Percentiles rank a stretch among this genome's conserved stretches.
Evolutionary conservation across 2,888 invertebrate species (phyloP).

Genomic region (Agonopterix alstromeriana): DNA sequence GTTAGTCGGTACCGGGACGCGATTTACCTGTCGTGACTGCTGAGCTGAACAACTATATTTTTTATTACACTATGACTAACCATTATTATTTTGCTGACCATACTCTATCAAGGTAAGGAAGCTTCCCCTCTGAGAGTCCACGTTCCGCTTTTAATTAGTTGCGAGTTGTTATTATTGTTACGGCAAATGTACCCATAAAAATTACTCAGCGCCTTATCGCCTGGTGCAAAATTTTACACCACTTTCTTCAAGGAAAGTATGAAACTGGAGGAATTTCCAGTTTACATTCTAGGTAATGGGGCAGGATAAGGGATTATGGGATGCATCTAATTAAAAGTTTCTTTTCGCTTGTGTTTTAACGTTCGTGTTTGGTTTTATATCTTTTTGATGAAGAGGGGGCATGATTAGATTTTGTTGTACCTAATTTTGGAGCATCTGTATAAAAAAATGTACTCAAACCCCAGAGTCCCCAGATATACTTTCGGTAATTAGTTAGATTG

Average conservation of each 20-base stretch:
- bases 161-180: conserved; percentile 68
- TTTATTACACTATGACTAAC: too few species aligned
- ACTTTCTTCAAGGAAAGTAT: conserved; percentile 13
- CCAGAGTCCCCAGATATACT: too few species aligned
- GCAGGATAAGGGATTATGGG: conserved; percentile 2
- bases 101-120: conserved; percentile 55
- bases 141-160: conserved; percentile 68
- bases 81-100: conserved; percentile 30
- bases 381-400: too few species aligned
- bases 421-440: too few species aligned
- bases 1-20: too few species aligned
- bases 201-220: conserved; percentile 52
- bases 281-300: conserved; percentile 9
- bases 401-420: too few species aligned
- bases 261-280: conserved; percentile 1
- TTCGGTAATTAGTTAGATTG: too few species aligned
- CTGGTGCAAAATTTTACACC: conserved; percentile 31
- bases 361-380: too few species aligned
- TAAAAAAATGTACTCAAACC: too few species aligned
- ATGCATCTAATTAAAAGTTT: conserved; percentile 1
- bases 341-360: neutral
- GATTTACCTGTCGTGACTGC: too few species aligned
- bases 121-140: conserved; percentile 38
- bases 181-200: conserved; percentile 56
- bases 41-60: too few species aligned